phyloP scores from a whole-genome alignment of 2,113 vertebrate species.

The Takifugu bimaculatus region DNA sequence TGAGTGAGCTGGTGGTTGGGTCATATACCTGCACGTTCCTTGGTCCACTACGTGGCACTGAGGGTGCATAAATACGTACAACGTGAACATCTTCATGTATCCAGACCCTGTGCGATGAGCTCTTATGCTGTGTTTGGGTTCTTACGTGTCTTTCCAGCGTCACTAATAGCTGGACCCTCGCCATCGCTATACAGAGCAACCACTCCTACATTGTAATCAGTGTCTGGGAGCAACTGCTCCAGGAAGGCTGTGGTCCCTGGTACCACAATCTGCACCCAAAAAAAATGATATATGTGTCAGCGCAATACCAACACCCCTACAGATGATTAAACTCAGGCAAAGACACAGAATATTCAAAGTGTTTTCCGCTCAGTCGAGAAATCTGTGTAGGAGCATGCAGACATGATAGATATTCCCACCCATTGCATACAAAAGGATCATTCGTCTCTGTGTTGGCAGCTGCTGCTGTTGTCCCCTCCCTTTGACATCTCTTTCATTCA shows the following conservation, averaged over 20 bases:
- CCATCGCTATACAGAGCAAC: constrained; percentile 88
- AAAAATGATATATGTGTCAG: background rate
- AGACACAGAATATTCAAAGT: too few species aligned
- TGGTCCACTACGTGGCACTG: constrained; percentile 90
- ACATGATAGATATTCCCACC: too few species aligned
- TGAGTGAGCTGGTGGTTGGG: constrained; percentile 89
- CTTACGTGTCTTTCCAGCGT: constrained; percentile 90
- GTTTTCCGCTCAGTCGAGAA: too few species aligned
- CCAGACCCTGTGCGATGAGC: too few species aligned
- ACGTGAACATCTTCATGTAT: background rate
- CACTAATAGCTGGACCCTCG: constrained; percentile 80
- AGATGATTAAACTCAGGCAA: too few species aligned
- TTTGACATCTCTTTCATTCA: too few species aligned
- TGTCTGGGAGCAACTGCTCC: constrained; percentile 84
- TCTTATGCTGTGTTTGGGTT: background rate
- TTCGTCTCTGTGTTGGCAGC: too few species aligned
- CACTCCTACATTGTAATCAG: constrained; percentile 84
- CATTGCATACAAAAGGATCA: too few species aligned
- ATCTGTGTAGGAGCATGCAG: too few species aligned
- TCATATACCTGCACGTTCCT: constrained; percentile 88
- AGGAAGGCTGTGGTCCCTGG: constrained; percentile 81
- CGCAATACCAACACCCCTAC: background rate
- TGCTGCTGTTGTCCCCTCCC: too few species aligned
- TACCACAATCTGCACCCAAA: constrained; percentile 78
- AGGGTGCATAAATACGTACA: background rate